These are phyloP conservation scores for Brachionus manjavacas DNA, from an alignment of 1,140 invertebrate genomes.

Conservation along the genomic window DNA sequence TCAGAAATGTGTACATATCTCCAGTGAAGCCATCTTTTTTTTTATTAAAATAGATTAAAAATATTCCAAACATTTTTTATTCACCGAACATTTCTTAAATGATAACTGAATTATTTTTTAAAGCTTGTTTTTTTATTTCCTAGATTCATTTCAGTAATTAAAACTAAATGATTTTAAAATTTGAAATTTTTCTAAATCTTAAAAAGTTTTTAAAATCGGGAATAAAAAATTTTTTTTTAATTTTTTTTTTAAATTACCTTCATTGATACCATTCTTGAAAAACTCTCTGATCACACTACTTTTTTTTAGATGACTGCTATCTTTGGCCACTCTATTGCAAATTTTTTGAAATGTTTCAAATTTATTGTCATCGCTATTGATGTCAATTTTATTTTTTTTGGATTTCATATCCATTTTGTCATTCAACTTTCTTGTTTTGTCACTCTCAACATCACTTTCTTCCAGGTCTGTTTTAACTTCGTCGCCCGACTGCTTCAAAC, in stretches of 20 bases:
- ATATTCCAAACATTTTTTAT: background rate
- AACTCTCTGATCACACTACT: constrained; percentile 69
- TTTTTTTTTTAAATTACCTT: background rate
- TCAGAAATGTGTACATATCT: constrained; percentile 74
- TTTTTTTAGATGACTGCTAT: constrained; percentile 75
- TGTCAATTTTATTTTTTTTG: background rate
- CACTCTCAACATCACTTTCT: constrained; percentile 32
- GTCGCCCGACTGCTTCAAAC: background rate
- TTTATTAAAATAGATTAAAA: constrained; percentile 45
- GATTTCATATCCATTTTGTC: background rate
- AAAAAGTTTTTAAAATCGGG: too few species aligned
- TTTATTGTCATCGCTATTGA: constrained; percentile 63
- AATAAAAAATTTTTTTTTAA: too few species aligned
- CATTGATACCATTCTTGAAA: constrained; percentile 54
- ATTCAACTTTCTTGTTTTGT: background rate
- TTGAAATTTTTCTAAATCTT: too few species aligned
- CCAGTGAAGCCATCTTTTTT: constrained; percentile 63
- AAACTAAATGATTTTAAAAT: too few species aligned
- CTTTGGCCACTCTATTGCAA: constrained; percentile 70
- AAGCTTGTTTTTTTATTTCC: too few species aligned
- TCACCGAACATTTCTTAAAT: background rate
- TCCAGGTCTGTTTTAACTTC: background rate
- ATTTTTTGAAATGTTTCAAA: constrained; percentile 73
- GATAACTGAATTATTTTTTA: too few species aligned
- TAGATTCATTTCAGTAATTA: too few species aligned